These are phyloP conservation scores for Pseudomyrmex flavicornis DNA, from an alignment of 1,140 invertebrate species.

Conservation along the genomic window DNA sequence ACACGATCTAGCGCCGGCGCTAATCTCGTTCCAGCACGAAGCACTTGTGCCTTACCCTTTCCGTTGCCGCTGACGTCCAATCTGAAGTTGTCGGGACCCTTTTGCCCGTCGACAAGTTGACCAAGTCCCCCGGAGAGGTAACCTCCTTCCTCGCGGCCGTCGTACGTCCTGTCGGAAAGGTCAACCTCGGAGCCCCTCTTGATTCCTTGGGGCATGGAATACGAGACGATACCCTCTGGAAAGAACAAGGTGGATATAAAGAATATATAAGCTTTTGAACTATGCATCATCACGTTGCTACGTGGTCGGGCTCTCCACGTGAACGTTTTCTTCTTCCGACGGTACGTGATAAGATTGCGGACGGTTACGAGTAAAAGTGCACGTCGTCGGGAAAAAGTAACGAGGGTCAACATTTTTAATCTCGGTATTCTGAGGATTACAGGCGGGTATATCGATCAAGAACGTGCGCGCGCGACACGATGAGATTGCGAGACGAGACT, in stretches of 20 bases:
- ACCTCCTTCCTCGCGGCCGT: constrained; percentile 89
- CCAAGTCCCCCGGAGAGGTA: constrained; percentile 93
- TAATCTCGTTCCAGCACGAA: constrained; percentile 68
- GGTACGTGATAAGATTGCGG: constrained; percentile 68
- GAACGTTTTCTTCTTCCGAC: constrained; percentile 50
- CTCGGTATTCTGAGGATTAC: constrained; percentile 21
- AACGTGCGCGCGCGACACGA: not conserved
- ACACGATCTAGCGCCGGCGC: constrained; percentile 62
- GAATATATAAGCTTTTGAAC: constrained; percentile 54
- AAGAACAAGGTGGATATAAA: constrained; percentile 46
- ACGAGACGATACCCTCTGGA: constrained; percentile 91
- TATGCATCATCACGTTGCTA: constrained; percentile 63
- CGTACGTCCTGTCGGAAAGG: constrained; percentile 93
- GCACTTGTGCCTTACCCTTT: constrained; percentile 88
- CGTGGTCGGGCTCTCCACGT: constrained; percentile 18
- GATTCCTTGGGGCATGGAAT: constrained; percentile 93
- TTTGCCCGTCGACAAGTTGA: constrained; percentile 95
- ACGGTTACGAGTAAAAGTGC: constrained; percentile 22
- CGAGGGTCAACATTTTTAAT: constrained; percentile 58
- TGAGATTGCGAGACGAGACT: not conserved
- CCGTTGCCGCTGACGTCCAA: constrained; percentile 89
- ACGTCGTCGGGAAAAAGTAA: constrained; percentile 27
- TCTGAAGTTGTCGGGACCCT: constrained; percentile 93
- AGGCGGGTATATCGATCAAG: constrained; percentile 8
- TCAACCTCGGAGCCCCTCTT: constrained; percentile 89